These are phyloP conservation scores for Taenioides sp. DNA, from an alignment of 2,797 vertebrate genomes.

Conservation along the genomic window DNA sequence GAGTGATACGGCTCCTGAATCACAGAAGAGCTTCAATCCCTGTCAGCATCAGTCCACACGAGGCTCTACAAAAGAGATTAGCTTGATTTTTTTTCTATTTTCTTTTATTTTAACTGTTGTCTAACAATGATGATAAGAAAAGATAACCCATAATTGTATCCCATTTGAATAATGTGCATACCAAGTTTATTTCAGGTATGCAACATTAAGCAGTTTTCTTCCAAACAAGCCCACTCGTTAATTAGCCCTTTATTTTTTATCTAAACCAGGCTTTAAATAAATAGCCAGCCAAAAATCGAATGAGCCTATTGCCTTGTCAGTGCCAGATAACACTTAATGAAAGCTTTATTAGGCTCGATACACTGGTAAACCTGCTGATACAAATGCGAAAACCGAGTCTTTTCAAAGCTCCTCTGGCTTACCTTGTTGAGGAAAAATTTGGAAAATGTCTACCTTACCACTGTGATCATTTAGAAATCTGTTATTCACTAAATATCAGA, in stretches of 20 bases:
- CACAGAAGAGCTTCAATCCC: constrained; percentile 13
- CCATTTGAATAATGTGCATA: no score
- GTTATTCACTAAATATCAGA: not conserved
- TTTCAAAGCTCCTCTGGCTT: not conserved
- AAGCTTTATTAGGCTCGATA: not conserved
- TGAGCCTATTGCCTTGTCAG: not conserved
- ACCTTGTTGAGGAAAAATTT: not conserved
- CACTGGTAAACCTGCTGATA: not conserved
- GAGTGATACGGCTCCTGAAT: constrained; percentile 27
- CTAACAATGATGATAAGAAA: not conserved
- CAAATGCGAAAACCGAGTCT: not conserved
- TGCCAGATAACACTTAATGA: not conserved
- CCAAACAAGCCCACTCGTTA: not conserved
- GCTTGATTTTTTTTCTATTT: no score
- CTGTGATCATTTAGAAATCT: not conserved
- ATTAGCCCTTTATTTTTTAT: not conserved
- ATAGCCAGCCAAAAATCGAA: not conserved
- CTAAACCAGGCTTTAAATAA: not conserved
- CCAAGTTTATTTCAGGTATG: not conserved
- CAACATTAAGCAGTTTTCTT: not conserved
- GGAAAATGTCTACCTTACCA: not conserved
- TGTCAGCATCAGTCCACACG: not conserved
- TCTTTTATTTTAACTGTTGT: not conserved
- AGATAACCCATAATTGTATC: no score
- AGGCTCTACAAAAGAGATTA: not conserved